Percentiles rank a stretch among this genome's conserved stretches.
Evolutionary conservation across 2,888 invertebrate genomes (phyloP).

Genomic region (Synanthedon formicaeformis): DNA sequence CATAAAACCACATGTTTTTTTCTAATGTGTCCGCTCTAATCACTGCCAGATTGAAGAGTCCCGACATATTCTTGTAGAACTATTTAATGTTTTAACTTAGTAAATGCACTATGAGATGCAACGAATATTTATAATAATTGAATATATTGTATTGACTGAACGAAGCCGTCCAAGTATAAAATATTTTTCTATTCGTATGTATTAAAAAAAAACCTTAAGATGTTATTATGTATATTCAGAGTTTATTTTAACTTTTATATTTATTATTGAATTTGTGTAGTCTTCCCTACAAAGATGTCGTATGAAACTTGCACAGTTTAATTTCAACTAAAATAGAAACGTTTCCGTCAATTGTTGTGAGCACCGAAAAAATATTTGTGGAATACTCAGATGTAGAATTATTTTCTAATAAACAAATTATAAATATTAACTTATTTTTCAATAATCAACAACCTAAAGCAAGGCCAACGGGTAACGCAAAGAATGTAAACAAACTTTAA

Average conservation of each 20-base stretch:
- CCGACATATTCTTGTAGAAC: neutral
- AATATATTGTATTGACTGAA: slow-evolving; percentile 16
- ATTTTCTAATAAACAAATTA: slow-evolving; percentile 5
- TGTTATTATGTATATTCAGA: neutral
- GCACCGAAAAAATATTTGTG: slow-evolving; percentile 6
- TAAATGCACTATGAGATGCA: too few relatives aligned
- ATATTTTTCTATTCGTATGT: slow-evolving; percentile 26
- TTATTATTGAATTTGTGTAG: slow-evolving; percentile 21
- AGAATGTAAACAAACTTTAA: too few relatives aligned
- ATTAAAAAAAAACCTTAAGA: slow-evolving; percentile 10
- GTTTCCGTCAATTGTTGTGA: slow-evolving; percentile 15
- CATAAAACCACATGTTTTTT: neutral
- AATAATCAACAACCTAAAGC: neutral
- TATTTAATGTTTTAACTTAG: too few relatives aligned
- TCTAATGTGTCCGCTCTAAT: slow-evolving; percentile 4
- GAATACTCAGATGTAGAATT: slow-evolving; percentile 17
- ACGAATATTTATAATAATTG: too few relatives aligned
- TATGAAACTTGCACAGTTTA: slow-evolving; percentile 22
- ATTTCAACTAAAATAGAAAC: slow-evolving; percentile 4
- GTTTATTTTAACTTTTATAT: slow-evolving; percentile 1
- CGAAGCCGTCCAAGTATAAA: slow-evolving; percentile 23
- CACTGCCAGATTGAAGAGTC: slow-evolving; percentile 21
- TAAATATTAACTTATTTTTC: neutral
- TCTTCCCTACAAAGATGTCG: slow-evolving; percentile 32
- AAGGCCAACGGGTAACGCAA: too few relatives aligned